Conservation (phyloP, 30 jellyfish, hydroid and myxozoan genomes). For the Cassiopea andromeda region DNA sequence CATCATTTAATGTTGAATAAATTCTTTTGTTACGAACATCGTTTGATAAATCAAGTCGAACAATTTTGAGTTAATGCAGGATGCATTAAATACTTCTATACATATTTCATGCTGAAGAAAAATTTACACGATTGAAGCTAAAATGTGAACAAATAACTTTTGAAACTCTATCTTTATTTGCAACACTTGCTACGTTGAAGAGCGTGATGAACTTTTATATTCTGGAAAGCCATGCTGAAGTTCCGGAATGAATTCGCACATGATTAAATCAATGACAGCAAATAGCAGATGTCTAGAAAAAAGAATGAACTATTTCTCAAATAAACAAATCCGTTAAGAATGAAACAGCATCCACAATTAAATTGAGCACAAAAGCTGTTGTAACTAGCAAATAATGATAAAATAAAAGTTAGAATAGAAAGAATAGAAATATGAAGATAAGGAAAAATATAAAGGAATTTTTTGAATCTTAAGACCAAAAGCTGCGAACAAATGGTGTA, state of each 20-base stretch:
- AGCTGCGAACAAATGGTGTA: no score
- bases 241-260: conserved; percentile 90
- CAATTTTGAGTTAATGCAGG: background rate
- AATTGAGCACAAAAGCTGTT: no score
- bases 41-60: background rate
- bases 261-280: conserved; percentile 83
- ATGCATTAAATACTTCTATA: background rate
- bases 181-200: background rate
- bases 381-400: no score
- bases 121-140: background rate
- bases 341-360: background rate
- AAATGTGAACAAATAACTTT: background rate
- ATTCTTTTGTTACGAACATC: background rate
- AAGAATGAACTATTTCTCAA: background rate
- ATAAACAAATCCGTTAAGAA: background rate
- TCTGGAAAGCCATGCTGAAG: conserved; percentile 57
- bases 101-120: background rate
- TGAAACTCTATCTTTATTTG: background rate
- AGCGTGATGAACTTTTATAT: conserved; percentile 11
- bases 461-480: no score
- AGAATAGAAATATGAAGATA: no score
- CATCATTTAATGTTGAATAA: background rate
- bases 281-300: conserved; percentile 85
- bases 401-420: no score
- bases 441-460: no score